Base-by-base conservation (phyloP, 2,888 invertebrate genomes). In the Rapana venosa region DNA sequence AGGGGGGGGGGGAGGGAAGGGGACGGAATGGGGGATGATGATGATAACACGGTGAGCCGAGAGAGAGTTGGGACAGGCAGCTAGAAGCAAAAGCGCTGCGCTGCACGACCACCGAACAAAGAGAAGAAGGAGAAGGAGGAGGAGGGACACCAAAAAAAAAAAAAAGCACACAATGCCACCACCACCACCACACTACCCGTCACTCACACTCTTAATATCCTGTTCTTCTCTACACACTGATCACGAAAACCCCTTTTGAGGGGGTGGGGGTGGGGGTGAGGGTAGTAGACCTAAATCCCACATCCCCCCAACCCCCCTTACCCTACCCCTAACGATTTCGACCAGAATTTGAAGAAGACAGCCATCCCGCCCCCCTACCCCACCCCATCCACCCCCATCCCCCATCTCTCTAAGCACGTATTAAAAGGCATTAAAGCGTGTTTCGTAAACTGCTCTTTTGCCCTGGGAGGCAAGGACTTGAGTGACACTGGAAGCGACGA, bases 31-130 rank as follows among this genome's bases (percentile, higher is more conserved):
- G 77, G 30, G 77, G 32, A 5, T 13, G 77, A 30, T 8, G 77
- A 32, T 11, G 58, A 32, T 47, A 88, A 17, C 11, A 58, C 26
- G 22, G 88, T 15, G 30, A 56, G 56, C 35, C 22, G 74, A 70
- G 70, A 87, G 32, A 77, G 74, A 87, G 77, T 11, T 1, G 74
- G 79, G 32, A 81, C 88, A 79, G 56, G 87, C 20, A n/a, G n/a
- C n/a, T n/a, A n/a, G n/a, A n/a, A n/a, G n/a, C n/a, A 74, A 30
- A 56, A 20, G 47, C 36, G 87, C 36, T 35, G n/a, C n/a, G n/a
- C n/a, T n/a, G n/a, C n/a, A 47, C 79, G 47, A 83, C 13, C 83
- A 66, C 88, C 17, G 79, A 84, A 88, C 88, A 88, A 88, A 88
- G 88, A 20, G 35, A 30, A 47, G 13, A 15, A 36, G n/a, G 87